Evolutionary conservation across 2,797 vertebrate species (phyloP).

Genomic region (Clamator glandarius): DNA sequence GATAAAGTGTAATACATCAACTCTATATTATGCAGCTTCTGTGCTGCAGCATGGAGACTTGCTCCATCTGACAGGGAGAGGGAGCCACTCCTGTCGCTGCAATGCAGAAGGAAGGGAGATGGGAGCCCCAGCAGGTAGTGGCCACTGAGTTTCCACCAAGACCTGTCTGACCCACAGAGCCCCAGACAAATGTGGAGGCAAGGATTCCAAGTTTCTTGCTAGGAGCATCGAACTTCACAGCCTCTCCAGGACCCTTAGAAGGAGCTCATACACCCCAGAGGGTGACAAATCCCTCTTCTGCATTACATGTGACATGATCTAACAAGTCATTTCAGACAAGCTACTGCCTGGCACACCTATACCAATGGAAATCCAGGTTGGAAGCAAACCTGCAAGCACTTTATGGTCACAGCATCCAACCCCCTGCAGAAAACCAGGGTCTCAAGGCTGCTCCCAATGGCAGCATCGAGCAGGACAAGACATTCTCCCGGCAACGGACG

Average conservation of each 20-base stretch:
- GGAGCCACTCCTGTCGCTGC: neutral
- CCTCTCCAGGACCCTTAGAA: neutral
- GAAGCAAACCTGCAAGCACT: neutral
- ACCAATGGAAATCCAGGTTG: neutral
- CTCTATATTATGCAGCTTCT: neutral
- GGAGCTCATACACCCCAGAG: neutral
- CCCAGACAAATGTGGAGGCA: neutral
- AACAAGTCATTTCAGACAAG: neutral
- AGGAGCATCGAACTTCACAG: neutral
- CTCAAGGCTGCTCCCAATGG: neutral
- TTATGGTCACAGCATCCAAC: neutral
- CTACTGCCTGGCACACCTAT: neutral
- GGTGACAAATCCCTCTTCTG: neutral
- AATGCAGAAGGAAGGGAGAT: neutral
- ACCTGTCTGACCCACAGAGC: neutral
- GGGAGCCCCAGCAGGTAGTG: neutral
- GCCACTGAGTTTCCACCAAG: neutral
- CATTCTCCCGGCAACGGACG: rapidly evolving
- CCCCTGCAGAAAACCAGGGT: neutral
- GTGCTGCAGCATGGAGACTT: neutral
- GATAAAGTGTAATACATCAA: neutral
- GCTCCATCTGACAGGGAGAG: neutral
- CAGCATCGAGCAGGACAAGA: neutral
- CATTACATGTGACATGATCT: neutral
- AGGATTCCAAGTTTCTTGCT: neutral